Evolutionary conservation across 1,140 invertebrate species (phyloP), one percentile per base, ranked within the genome.

Genomic region (Akabosia matsudoensis): DNA sequence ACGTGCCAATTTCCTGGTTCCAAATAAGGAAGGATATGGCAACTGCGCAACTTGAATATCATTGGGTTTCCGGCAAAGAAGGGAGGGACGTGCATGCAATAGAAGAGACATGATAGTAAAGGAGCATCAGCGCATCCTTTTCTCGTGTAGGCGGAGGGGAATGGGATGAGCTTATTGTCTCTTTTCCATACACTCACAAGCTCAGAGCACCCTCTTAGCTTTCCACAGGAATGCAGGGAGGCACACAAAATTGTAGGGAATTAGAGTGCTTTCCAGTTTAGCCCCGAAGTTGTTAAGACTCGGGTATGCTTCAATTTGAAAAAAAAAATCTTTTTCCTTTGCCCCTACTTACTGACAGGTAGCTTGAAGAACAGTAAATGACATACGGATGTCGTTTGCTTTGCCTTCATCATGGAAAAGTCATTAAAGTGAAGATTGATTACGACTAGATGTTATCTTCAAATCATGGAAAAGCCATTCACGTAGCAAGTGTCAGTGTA

Each of bases 121-220:
- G 61, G 24, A 28, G 61, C 61, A 67, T 67, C 61, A 67, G 61
- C 61, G 61, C 61, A 67, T 67, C 61, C 61, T 67, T 67, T 67
- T 67, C 61, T 67, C 3, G 4, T n/a, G 61, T 28, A 30, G 61
- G 61, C 30, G 61, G 26, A 31, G 61, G 61, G 26, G n/a, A n/a
- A n/a, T n/a, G n/a, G n/a, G 61, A 31, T 7, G 61, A 28, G 61
- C 54, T 56, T 56, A 56, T 22, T 56, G 10, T 56, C 37, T 45
- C 18, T n/a, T n/a, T n/a, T n/a, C n/a, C n/a, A n/a, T n/a, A n/a
- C n/a, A n/a, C n/a, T n/a, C n/a, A n/a, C n/a, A n/a, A n/a, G n/a
- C n/a, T n/a, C n/a, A n/a, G n/a, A n/a, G n/a, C n/a, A n/a, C n/a
- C n/a, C n/a, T n/a, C n/a, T n/a, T n/a, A n/a, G n/a, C n/a, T n/a